These are phyloP conservation scores for Tholera decimalis DNA, from an alignment of 2,888 invertebrate genomes.

Conservation along the genomic window DNA sequence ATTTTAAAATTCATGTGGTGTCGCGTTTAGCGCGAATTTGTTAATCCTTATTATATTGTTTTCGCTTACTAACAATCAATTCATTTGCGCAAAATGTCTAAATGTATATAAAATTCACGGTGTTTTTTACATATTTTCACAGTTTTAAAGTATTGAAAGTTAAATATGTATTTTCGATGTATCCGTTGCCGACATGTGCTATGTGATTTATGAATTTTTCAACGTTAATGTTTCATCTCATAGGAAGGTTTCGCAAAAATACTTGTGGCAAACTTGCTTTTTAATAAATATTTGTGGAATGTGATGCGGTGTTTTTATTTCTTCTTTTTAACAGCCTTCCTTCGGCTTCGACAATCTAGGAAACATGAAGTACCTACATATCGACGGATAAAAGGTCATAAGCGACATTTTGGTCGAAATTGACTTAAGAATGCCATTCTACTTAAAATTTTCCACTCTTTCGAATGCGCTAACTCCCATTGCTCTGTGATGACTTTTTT, in stretches of 20 bases:
- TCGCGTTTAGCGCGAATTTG: conserved; percentile 40
- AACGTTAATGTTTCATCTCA: conserved; percentile 41
- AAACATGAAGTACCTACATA: no score
- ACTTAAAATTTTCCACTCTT: no score
- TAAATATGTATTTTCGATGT: conserved; percentile 54
- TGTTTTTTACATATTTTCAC: conserved; percentile 49
- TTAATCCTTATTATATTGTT: conserved; percentile 31
- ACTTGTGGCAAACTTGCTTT: conserved; percentile 63
- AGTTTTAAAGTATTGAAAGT: conserved; percentile 30
- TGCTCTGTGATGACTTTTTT: no score
- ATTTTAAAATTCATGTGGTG: conserved; percentile 47
- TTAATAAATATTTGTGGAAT: conserved; percentile 67
- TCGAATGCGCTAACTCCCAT: no score
- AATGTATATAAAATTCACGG: conserved; percentile 52
- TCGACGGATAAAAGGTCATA: no score
- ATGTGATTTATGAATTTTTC: conserved; percentile 49
- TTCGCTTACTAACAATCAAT: conserved; percentile 54
- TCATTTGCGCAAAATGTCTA: conserved; percentile 46
- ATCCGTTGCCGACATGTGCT: conserved; percentile 35
- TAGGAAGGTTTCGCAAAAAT: conserved; percentile 55
- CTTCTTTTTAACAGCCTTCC: no score
- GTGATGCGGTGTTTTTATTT: conserved; percentile 47
- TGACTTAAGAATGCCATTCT: no score
- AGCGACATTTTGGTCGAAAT: no score
- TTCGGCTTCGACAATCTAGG: no score